A percentile compares a stretch with the other conserved stretches of the same genome.
phyloP scores from a whole-genome alignment of 2,113 vertebrate species.

The Sigmodon hispidus region DNA sequence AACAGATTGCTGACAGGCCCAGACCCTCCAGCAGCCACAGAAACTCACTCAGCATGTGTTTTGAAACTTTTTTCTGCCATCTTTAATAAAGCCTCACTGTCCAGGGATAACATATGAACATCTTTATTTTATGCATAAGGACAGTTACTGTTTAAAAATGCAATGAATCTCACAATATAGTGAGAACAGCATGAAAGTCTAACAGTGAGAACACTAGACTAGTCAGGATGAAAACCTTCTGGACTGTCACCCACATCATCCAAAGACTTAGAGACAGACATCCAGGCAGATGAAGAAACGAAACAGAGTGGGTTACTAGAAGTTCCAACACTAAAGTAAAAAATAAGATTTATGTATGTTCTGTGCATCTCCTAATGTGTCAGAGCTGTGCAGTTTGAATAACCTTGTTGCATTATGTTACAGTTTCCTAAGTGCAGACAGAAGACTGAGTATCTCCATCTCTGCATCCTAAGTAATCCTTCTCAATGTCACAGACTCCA shows the following conservation, averaged over 20 bases:
- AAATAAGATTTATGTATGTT: neutral
- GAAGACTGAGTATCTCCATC: neutral
- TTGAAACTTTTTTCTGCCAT: conserved; percentile 40
- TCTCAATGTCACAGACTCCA: neutral
- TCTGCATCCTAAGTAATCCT: neutral
- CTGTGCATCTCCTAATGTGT: neutral
- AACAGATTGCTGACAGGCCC: neutral
- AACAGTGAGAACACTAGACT: neutral
- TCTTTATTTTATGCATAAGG: conserved; percentile 41
- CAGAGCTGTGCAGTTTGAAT: neutral
- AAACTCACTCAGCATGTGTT: neutral
- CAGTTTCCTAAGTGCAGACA: neutral
- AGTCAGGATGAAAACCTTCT: neutral
- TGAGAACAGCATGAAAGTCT: neutral
- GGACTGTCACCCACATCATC: neutral
- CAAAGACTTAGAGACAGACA: neutral
- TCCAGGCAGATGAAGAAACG: neutral
- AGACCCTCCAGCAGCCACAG: neutral
- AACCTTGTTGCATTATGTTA: neutral
- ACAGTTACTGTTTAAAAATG: conserved; percentile 30
- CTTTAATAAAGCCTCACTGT: conserved; percentile 22
- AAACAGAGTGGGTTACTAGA: neutral
- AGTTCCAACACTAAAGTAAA: conserved; percentile 24
- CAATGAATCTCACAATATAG: neutral
- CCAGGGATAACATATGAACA: conserved; percentile 3